Percentiles rank a stretch among this genome's conserved stretches.
Conservation (phyloP, 2,113 vertebrate genomes). For the Anarrhichthys ocellatus region DNA sequence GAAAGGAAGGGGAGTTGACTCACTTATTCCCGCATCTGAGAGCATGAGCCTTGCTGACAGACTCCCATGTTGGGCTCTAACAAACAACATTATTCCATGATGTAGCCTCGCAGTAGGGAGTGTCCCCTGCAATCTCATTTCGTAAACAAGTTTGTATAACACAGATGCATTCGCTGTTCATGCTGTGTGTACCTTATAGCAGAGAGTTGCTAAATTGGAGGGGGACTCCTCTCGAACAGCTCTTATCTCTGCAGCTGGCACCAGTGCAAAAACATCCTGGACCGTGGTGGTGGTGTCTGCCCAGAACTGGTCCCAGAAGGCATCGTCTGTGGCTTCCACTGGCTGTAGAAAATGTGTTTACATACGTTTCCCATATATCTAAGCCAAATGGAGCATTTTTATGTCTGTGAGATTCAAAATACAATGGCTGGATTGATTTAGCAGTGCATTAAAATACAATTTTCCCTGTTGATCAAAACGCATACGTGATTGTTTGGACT, state of each 20-base stretch:
- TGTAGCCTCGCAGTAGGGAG: background rate
- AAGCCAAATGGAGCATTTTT: slow-evolving; percentile 11
- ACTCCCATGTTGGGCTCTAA: slow-evolving; percentile 18
- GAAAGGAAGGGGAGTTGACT: slow-evolving; percentile 69
- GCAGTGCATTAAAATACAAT: background rate
- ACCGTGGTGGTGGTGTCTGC: slow-evolving; percentile 94
- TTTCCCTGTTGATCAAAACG: background rate
- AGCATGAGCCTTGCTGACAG: slow-evolving; percentile 36
- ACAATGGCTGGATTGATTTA: background rate
- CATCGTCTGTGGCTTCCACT: slow-evolving; percentile 97
- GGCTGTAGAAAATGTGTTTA: slow-evolving; percentile 82
- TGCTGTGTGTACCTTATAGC: slow-evolving; percentile 90
- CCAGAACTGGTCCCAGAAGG: slow-evolving; percentile 99
- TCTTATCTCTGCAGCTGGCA: slow-evolving; percentile 97
- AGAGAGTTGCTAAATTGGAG: slow-evolving; percentile 96
- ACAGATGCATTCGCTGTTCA: background rate
- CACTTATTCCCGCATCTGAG: slow-evolving; percentile 64
- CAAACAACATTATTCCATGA: slow-evolving; percentile 1
- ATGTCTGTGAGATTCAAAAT: background rate
- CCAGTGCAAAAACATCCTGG: slow-evolving; percentile 97
- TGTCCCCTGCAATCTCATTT: background rate
- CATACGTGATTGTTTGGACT: background rate
- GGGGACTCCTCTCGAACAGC: slow-evolving; percentile 97
- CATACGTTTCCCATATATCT: background rate
- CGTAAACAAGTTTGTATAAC: background rate